phyloP scores from a whole-genome alignment of 2,888 invertebrate genomes.

The Andrena hattorfiana region DNA sequence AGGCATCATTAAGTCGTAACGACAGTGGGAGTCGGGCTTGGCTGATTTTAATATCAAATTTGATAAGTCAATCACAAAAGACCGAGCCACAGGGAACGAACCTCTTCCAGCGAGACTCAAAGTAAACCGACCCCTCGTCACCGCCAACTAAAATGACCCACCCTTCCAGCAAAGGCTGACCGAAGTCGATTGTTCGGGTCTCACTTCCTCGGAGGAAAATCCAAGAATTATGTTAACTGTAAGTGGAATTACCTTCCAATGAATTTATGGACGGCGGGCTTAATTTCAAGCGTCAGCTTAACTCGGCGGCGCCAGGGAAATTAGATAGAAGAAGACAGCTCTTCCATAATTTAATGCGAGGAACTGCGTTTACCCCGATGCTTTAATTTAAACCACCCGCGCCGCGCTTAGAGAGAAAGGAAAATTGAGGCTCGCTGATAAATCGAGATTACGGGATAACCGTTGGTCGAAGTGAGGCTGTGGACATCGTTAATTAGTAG shows the following conservation, averaged over 20 bases:
- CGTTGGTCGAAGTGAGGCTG: constrained; percentile 16
- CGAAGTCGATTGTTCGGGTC: constrained; percentile 43
- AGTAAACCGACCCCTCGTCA: constrained; percentile 36
- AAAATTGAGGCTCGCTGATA: constrained; percentile 48
- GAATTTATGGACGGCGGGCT: constrained; percentile 56
- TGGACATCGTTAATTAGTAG: constrained; percentile 8
- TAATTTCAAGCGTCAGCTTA: constrained; percentile 59
- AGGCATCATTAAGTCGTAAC: constrained; percentile 1
- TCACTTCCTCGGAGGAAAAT: constrained; percentile 37
- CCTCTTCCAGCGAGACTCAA: constrained; percentile 9
- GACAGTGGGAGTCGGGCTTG: background rate
- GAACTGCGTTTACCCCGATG: constrained; percentile 55
- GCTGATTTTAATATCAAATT: constrained; percentile 46
- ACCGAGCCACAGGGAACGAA: background rate
- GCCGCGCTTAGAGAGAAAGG: constrained; percentile 24
- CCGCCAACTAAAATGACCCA: constrained; percentile 33
- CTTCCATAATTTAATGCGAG: constrained; percentile 60
- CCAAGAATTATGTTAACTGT: constrained; percentile 56
- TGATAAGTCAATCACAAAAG: constrained; percentile 27
- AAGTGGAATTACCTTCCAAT: constrained; percentile 46
- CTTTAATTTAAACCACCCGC: constrained; percentile 54
- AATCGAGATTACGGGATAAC: constrained; percentile 46
- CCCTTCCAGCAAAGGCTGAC: constrained; percentile 27
- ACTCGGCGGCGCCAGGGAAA: constrained; percentile 45
- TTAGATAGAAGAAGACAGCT: constrained; percentile 58